Evolutionary conservation across 2,113 vertebrate species (phyloP).

Genomic region (Mustelus asterias): DNA sequence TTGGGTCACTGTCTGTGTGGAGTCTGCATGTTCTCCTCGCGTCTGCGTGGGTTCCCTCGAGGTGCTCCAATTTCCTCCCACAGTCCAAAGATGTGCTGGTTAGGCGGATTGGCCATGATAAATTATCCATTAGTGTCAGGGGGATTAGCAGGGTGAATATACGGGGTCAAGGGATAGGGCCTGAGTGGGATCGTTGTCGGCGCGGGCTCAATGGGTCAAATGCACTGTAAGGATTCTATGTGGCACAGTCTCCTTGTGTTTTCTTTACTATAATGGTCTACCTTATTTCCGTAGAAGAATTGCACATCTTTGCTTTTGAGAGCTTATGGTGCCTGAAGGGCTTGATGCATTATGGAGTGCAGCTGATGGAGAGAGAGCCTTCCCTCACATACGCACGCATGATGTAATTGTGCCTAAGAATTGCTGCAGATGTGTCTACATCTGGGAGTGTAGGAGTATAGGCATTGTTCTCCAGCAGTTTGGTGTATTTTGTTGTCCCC

Average conservation of each 20-base stretch:
- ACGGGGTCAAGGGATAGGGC: too few species aligned
- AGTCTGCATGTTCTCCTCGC: too few species aligned
- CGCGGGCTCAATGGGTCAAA: too few species aligned
- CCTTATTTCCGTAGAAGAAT: neutral
- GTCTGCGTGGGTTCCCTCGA: too few species aligned
- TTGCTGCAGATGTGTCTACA: neutral
- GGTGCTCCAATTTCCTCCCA: too few species aligned
- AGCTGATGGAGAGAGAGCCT: neutral
- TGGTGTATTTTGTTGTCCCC: neutral
- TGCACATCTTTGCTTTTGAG: neutral
- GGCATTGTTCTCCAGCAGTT: neutral
- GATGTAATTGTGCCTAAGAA: neutral
- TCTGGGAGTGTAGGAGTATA: neutral
- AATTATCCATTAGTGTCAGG: too few species aligned
- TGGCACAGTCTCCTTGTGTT: neutral
- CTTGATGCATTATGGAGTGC: neutral
- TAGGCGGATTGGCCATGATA: too few species aligned
- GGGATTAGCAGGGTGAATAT: too few species aligned
- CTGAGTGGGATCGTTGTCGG: too few species aligned
- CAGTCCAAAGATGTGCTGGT: too few species aligned
- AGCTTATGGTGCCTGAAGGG: neutral
- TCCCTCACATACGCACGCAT: neutral
- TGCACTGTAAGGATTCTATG: neutral
- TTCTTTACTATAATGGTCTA: neutral
- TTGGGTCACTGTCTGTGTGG: too few species aligned